Evolutionary conservation across 2,113 vertebrate genomes (phyloP).

Genomic region (Tragelaphus buxtoni): DNA sequence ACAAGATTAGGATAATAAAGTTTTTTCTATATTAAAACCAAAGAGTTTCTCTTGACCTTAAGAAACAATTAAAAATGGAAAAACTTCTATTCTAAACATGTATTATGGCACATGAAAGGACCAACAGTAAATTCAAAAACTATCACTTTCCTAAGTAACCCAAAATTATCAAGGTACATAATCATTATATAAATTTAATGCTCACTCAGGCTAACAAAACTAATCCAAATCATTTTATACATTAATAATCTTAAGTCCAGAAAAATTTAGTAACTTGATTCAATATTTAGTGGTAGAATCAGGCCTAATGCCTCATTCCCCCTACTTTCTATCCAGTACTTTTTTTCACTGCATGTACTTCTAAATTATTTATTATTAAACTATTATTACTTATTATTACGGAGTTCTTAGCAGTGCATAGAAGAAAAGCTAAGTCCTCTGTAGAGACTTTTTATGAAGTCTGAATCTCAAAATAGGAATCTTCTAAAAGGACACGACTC

Average conservation of each 20-base stretch:
- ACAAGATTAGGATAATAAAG: not conserved
- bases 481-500: not conserved
- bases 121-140: not conserved
- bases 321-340: not conserved
- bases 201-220: not conserved
- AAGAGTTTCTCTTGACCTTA: not conserved
- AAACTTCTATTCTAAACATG: not conserved
- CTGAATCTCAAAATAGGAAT: constrained; percentile 6
- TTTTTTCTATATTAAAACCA: not conserved
- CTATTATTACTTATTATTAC: not conserved
- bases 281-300: not conserved
- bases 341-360: not conserved
- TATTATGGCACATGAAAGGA: not conserved
- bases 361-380: not conserved
- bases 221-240: not conserved
- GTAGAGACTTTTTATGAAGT: not conserved
- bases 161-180: not conserved
- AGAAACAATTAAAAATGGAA: not conserved
- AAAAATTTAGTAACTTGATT: not conserved
- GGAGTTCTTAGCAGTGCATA: not conserved
- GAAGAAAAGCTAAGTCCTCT: not conserved
- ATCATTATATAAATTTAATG: not conserved
- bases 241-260: not conserved
- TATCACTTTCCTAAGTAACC: not conserved
- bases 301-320: not conserved